Conservation (phyloP, 1,140 invertebrate species). For the Eriocheir sinensis region DNA sequence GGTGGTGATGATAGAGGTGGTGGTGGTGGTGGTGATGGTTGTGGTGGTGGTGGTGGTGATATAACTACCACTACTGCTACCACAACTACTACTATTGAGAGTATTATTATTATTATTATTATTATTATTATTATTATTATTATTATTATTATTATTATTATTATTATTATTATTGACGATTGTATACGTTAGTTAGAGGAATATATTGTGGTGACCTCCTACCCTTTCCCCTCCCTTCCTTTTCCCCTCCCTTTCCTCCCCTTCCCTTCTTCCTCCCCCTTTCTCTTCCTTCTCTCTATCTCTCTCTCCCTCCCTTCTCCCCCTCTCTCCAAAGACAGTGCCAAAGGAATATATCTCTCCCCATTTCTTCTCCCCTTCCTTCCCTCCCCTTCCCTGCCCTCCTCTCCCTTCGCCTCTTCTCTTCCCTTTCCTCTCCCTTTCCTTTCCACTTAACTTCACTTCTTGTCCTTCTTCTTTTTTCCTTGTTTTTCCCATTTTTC, state of each 20-base stretch:
- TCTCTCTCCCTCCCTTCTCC: background rate
- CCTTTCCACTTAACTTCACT: background rate
- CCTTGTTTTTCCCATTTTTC: background rate
- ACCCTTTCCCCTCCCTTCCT: background rate
- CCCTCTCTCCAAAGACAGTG: background rate
- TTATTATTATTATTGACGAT: slow-evolving; percentile 13
- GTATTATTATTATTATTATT: background rate
- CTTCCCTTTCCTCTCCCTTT: background rate
- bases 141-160: slow-evolving; percentile 37
- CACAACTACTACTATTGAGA: background rate
- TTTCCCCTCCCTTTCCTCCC: background rate
- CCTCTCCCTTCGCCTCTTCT: background rate
- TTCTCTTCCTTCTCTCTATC: background rate
- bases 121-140: slow-evolving; percentile 29
- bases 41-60: background rate
- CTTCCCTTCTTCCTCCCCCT: background rate
- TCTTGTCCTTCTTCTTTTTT: background rate
- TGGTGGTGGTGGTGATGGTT: background rate
- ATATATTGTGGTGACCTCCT: background rate
- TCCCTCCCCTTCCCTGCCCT: slow-evolving; percentile 25
- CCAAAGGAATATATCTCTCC: slow-evolving; percentile 6
- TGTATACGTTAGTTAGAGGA: background rate
- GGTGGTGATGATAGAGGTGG: too few relatives aligned
- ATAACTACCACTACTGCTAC: background rate
- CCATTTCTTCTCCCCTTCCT: slow-evolving; percentile 37